These are phyloP conservation scores for Perdita meconis DNA, from an alignment of 2,888 invertebrate species.

Conservation along the genomic window DNA sequence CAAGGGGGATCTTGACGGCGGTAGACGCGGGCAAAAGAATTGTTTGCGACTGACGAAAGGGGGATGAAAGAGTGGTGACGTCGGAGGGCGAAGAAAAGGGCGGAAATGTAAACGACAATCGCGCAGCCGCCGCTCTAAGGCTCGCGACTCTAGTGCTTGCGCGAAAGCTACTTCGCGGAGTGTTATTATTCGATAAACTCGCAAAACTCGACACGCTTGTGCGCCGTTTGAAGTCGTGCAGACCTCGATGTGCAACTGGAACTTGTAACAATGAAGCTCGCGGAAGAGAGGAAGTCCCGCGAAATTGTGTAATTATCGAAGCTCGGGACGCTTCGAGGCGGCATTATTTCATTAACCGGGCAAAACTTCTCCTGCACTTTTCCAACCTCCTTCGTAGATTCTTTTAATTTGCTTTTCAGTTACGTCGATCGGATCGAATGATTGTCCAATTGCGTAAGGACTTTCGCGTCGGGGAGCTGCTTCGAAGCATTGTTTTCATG, in stretches of 20 bases:
- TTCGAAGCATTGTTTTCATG: too few species aligned
- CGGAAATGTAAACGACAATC: constrained; percentile 50
- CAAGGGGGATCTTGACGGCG: constrained; percentile 9
- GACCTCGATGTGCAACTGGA: constrained; percentile 1
- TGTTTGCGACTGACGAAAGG: constrained; percentile 19
- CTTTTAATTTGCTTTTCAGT: neutral
- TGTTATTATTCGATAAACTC: constrained; percentile 63
- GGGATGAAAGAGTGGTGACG: constrained; percentile 16
- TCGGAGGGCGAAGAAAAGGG: constrained; percentile 24
- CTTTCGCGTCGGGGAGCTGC: too few species aligned
- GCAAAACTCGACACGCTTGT: constrained; percentile 48
- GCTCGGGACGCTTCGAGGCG: neutral
- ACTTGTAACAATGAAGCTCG: constrained; percentile 22
- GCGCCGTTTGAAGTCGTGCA: constrained; percentile 26
- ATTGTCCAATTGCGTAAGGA: neutral
- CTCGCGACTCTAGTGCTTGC: constrained; percentile 58
- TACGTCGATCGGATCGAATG: neutral
- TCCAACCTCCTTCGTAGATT: neutral
- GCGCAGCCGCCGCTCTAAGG: constrained; percentile 22
- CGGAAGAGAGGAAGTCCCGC: constrained; percentile 2
- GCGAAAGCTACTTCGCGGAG: constrained; percentile 59
- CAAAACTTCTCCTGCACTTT: neutral
- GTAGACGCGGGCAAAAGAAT: constrained; percentile 2
- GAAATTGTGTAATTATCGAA: constrained; percentile 35
- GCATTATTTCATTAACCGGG: constrained; percentile 15